Conservation (phyloP, 92 coral and sea anemone species). For the Isaurus tuberculatus region DNA sequence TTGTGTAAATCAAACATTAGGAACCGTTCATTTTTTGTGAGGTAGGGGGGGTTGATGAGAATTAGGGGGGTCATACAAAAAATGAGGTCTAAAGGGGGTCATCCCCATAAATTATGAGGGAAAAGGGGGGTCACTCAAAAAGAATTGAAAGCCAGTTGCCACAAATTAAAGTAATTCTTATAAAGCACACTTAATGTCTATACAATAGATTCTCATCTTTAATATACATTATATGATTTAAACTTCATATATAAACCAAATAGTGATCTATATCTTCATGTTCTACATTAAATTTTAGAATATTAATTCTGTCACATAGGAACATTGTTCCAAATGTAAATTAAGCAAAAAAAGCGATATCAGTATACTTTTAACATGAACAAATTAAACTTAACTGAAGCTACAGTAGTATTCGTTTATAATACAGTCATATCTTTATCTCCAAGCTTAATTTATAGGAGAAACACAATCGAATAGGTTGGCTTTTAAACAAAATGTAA, state of each 20-base stretch:
- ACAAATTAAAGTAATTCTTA: background rate
- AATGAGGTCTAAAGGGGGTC: no score
- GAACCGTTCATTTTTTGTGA: no score
- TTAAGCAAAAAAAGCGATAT: background rate
- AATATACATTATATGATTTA: background rate
- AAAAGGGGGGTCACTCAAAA: background rate
- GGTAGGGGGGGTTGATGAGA: no score
- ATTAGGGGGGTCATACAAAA: no score
- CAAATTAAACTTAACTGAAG: slow-evolving; percentile 15
- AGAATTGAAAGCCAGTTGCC: background rate
- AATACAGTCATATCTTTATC: slow-evolving; percentile 14
- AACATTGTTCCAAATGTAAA: slow-evolving; percentile 9
- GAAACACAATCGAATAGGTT: slow-evolving; percentile 15
- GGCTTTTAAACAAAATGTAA: slow-evolving; percentile 25
- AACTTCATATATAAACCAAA: background rate
- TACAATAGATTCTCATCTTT: background rate
- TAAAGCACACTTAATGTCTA: background rate
- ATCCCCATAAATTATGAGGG: no score
- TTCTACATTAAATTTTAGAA: background rate
- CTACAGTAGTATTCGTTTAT: slow-evolving; percentile 14
- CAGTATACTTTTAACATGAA: background rate
- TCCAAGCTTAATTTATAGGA: background rate
- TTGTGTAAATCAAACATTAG: no score
- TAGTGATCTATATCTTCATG: background rate
- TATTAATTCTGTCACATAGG: background rate